Evolutionary conservation across 2,888 invertebrate species (phyloP).

Genomic region (Cataglyphis albicans): DNA sequence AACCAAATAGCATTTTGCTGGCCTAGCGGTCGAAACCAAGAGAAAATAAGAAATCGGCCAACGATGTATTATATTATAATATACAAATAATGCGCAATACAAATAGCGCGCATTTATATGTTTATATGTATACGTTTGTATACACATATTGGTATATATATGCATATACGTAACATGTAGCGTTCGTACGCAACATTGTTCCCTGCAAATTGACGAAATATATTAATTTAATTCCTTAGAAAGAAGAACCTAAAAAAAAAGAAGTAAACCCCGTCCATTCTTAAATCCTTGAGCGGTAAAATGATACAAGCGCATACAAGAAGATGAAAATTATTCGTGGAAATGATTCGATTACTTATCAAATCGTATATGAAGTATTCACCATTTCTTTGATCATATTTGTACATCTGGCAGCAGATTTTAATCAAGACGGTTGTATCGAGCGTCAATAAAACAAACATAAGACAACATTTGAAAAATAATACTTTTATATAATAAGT

Average conservation of each 20-base stretch:
- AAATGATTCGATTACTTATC: neutral
- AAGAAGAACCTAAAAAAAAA: constrained; percentile 27
- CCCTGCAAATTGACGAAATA: constrained; percentile 30
- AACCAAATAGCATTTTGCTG: constrained; percentile 58
- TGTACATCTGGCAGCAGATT: neutral
- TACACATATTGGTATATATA: constrained; percentile 41
- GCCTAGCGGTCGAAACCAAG: constrained; percentile 64
- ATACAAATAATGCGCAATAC: constrained; percentile 33
- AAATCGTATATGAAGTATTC: neutral
- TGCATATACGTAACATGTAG: constrained; percentile 23
- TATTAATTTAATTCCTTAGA: constrained; percentile 59
- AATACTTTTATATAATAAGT: constrained; percentile 10
- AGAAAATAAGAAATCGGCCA: constrained; percentile 9
- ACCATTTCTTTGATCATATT: neutral
- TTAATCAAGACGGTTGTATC: neutral
- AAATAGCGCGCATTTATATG: constrained; percentile 51
- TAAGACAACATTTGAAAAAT: neutral
- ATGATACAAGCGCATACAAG: neutral
- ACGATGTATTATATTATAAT: constrained; percentile 54
- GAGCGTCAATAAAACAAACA: neutral
- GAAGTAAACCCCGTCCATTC: constrained; percentile 8
- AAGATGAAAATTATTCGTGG: neutral
- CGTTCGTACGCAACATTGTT: constrained; percentile 28
- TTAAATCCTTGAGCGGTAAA: constrained; percentile 22
- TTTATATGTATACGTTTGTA: constrained; percentile 53